Evolutionary conservation across 1,140 invertebrate species (phyloP), one percentile per base, ranked within the genome.

Genomic region (Pogonomyrmex californicus): DNA sequence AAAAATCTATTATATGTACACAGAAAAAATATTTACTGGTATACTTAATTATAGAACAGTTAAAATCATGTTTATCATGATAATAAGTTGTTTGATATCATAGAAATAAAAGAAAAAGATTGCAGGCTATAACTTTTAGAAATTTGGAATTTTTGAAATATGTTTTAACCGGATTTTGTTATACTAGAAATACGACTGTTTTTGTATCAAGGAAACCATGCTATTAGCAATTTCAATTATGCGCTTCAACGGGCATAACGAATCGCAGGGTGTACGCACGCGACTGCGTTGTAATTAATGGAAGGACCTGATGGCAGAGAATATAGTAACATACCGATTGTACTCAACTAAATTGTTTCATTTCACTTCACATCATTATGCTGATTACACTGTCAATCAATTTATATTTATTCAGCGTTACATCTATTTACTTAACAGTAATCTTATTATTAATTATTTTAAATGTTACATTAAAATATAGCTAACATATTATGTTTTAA

Each of bases 181-280:
- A 49, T 44, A 73, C 30, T 73, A 82, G 79, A 60, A 83, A 73
- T 60, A 73, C 1, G 33, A 83, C 54, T 60, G 54, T 83, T 83
- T 83, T 83, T 83, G 30, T 23, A 41, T 4, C 54, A 75, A 83
- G 79, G 41, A 83, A 60, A 83, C 54, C n/a, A 49, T 14, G 51
- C 54, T 83, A 73, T 83, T 83, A 75, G 79, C 68, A 75, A 73
- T 83, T 83, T 75, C 79, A 83, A 83, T 83, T 83, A 83, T 83
- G 79, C 79, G 79, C 79, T 83, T 83, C 79, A 83, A 83, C 68
- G 79, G 23, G 79, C 79, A 83, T 83, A 83, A 83, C 79, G 79
- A 83, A 83, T 83, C 70, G 54, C 44, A 75, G 79, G 68, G 68
- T 60, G 54, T 73, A 71, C 79, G 79, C 79, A 83, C 79, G 79